phyloP scores from a whole-genome alignment of 2,888 invertebrate genomes.

The Actias luna region DNA sequence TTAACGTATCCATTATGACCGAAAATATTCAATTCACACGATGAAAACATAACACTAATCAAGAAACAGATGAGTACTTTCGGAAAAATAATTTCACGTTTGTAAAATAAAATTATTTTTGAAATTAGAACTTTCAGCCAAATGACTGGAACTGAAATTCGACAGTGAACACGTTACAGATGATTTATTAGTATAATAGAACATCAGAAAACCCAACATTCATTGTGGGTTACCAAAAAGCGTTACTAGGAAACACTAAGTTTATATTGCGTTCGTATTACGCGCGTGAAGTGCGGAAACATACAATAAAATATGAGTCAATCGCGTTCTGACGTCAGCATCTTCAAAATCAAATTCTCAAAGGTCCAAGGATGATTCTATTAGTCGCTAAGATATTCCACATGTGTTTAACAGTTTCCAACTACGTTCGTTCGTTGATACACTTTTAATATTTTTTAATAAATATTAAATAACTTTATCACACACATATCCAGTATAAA shows the following conservation, averaged over 20 bases:
- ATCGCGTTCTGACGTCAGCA: neutral
- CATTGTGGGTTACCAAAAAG: neutral
- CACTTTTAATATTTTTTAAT: neutral
- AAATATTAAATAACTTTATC: neutral
- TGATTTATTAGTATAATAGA: neutral
- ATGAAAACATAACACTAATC: no score
- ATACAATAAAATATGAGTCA: neutral
- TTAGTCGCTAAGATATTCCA: neutral
- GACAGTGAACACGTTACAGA: neutral
- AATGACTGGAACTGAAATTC: neutral
- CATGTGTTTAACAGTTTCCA: slow-evolving; percentile 2
- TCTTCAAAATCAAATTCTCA: neutral
- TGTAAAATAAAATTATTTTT: no score
- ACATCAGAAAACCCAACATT: neutral
- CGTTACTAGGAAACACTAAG: neutral
- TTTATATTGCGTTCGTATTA: neutral
- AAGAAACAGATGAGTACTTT: no score
- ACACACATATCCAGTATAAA: no score
- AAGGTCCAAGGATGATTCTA: neutral
- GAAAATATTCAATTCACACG: no score
- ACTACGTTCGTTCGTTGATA: no score
- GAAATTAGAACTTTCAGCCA: no score
- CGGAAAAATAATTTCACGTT: no score
- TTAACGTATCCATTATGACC: no score
- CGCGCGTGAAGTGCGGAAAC: neutral